Base-by-base conservation (phyloP, 2,113 vertebrate species). In the Onychostruthus taczanowskii region DNA sequence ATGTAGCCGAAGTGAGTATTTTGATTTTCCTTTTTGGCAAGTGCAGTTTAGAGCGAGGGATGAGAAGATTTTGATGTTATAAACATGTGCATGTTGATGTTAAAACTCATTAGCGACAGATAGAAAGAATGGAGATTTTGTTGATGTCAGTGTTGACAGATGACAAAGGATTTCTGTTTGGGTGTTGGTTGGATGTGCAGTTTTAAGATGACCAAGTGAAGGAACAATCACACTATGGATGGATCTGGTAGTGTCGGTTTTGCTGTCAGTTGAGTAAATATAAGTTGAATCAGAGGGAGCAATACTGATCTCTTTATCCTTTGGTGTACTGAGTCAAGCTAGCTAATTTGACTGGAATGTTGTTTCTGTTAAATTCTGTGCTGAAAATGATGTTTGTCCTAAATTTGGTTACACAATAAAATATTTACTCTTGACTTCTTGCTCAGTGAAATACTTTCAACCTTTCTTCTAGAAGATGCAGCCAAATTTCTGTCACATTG, bases 401-500 rank as follows among this genome's bases (percentile, higher is more conserved):
- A 61, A 11, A 64, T 76, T 90, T 87, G 73, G 41, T 94, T 97
- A 43, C 75, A 91, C 85, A 96, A 91, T 68, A 50, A 95, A 95
- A 93, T 91, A 92, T 59, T 94, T 95, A 92, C 49, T 94, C 80
- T 94, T 39, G 72, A 68, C 62, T 96, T 95, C 33, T 80, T 93
- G 90, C 91, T 92, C 28, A 73, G 43, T 95, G 87, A 94, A 95
- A 70, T 91, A 47, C 96, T 96, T 82, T 63, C 66, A 97, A 82
- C 74, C 81, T 84, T 94, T 88, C 49, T 93, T 46, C 83, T 52
- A 90, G 86, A 95, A 94, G 68, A 91, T 84, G 44, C 55, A 94
- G 81, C 94, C 89, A 88, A 75, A 70, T 96, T 91, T 94, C 83
- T 97, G 92, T 94, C 94, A 91, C 3, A 4, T 50, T 83, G 31